phyloP scores from a whole-genome alignment of 1,140 invertebrate genomes.

The Diabrotica undecimpunctata region DNA sequence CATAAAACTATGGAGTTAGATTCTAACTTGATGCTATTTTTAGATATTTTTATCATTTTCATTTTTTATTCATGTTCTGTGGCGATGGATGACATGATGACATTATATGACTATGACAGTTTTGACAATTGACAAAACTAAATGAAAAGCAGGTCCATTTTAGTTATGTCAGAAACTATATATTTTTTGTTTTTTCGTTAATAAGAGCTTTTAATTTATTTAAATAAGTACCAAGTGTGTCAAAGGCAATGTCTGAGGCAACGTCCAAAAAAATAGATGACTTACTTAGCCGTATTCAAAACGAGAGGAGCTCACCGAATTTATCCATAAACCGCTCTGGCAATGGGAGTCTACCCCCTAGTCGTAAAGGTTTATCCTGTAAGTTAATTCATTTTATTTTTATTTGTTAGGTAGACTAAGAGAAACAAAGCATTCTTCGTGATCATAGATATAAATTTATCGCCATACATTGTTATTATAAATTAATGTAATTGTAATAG shows the following conservation, averaged over 20 bases:
- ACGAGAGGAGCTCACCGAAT: conserved; percentile 30
- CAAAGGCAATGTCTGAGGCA: conserved; percentile 12
- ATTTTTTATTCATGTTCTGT: no score
- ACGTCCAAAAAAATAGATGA: conserved; percentile 37
- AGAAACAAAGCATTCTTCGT: no score
- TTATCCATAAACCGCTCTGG: conserved; percentile 28
- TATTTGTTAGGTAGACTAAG: no score
- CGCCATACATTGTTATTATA: no score
- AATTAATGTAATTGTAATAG: no score
- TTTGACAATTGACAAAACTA: conserved; percentile 4
- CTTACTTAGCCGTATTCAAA: conserved; percentile 36
- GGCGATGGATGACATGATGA: no score
- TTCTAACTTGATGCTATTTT: no score
- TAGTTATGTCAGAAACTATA: conserved; percentile 24
- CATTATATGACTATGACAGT: no score
- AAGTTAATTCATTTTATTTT: conserved; percentile 21
- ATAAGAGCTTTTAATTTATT: conserved; percentile 12
- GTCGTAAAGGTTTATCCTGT: conserved; percentile 34
- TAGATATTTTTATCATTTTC: no score
- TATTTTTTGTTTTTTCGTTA: conserved; percentile 12
- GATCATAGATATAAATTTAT: no score
- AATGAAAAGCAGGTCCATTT: conserved; percentile 14
- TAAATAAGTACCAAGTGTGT: not conserved
- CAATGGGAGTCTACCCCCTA: conserved; percentile 28
- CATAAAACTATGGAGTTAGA: no score